phyloP scores from a whole-genome alignment of 2,797 vertebrate species.

The Sciaenops ocellatus region DNA sequence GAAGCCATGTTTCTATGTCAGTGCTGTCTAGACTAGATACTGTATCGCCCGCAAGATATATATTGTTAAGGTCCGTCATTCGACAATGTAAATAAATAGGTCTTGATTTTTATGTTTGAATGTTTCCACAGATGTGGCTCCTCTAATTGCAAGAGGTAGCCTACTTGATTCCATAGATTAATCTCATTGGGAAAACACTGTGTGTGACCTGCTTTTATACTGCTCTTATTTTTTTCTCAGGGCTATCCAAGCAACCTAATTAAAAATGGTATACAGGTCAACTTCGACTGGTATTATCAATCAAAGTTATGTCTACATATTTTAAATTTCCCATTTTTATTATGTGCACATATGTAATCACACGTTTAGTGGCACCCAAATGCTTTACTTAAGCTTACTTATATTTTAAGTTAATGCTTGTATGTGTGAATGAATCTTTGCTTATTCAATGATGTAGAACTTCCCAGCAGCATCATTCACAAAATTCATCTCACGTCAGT shows the following conservation, averaged over 20 bases:
- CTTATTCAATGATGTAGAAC: neutral
- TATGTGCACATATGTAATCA: neutral
- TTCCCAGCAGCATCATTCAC: neutral
- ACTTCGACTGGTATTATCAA: neutral
- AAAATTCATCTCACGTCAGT: conserved; percentile 20
- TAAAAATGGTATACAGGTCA: neutral
- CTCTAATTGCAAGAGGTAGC: conserved; percentile 2
- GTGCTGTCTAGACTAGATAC: conserved; percentile 65
- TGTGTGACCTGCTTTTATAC: neutral
- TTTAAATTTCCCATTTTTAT: neutral
- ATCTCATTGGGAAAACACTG: conserved; percentile 3
- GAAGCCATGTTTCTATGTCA: conserved; percentile 60
- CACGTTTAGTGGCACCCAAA: conserved; percentile 1
- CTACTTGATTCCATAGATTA: conserved; percentile 12
- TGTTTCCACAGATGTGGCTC: conserved; percentile 12
- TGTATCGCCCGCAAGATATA: conserved; percentile 24
- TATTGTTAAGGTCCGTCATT: conserved; percentile 37
- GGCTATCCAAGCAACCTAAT: neutral
- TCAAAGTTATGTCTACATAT: neutral
- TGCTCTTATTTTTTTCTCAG: neutral
- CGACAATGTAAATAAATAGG: conserved; percentile 15
- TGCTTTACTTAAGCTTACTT: neutral
- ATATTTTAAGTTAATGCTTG: neutral
- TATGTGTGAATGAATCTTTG: neutral
- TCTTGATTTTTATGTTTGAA: conserved; percentile 8